phyloP scores from a whole-genome alignment of 2,797 vertebrate species.

The Lacerta agilis region DNA sequence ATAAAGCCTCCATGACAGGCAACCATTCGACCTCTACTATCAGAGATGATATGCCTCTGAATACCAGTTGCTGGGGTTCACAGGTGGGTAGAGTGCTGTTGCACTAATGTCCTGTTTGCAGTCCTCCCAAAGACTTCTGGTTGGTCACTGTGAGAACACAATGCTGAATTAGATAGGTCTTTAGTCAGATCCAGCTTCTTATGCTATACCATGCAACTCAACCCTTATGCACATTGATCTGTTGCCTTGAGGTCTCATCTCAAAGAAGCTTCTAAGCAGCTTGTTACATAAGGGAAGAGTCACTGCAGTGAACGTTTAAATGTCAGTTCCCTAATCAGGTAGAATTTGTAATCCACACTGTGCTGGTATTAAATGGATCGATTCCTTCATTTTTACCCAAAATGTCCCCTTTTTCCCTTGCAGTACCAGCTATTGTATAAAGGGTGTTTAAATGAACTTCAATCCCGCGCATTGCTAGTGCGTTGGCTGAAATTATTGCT shows the following conservation, averaged over 20 bases:
- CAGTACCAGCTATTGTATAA: constrained; percentile 36
- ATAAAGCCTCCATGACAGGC: no score
- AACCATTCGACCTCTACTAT: no score
- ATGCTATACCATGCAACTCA: no score
- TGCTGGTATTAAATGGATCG: constrained; percentile 5
- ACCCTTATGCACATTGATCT: not conserved
- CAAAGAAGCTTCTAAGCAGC: not conserved
- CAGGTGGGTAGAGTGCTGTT: no score
- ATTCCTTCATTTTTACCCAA: constrained; percentile 7
- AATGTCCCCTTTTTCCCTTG: constrained; percentile 20
- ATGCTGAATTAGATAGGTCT: no score
- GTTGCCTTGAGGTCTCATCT: not conserved
- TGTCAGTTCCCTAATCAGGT: constrained; percentile 31
- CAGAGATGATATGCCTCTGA: no score
- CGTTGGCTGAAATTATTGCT: constrained; percentile 33
- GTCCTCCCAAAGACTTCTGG: no score
- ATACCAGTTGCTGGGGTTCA: no score
- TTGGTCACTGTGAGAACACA: no score
- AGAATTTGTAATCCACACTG: constrained; percentile 5
- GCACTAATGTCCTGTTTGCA: no score
- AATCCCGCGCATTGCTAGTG: constrained; percentile 1
- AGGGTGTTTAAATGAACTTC: constrained; percentile 28
- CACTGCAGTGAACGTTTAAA: constrained; percentile 42
- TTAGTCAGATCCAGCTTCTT: no score
- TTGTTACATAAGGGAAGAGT: constrained; percentile 44